A percentile compares a stretch with the other conserved stretches of the same genome.
Evolutionary conservation across 2,888 invertebrate genomes (phyloP).

Genomic region (Temnothorax unifasciatus): DNA sequence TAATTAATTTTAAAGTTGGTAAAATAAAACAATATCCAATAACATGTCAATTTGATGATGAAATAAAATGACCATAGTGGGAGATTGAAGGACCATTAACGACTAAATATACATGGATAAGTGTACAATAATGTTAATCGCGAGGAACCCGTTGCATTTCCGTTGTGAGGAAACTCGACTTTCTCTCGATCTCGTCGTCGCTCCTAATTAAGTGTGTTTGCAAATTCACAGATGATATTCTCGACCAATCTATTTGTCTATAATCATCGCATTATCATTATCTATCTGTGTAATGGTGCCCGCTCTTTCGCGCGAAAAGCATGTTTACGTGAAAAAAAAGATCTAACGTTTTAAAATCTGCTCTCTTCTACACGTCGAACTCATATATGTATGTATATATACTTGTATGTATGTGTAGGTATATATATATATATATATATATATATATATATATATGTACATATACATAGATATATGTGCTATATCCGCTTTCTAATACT

Average conservation of each 20-base stretch:
- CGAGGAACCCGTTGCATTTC: constrained; percentile 38
- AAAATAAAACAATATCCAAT: background rate
- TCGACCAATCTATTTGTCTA: constrained; percentile 85
- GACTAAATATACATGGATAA: constrained; percentile 54
- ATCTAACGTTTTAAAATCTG: constrained; percentile 50
- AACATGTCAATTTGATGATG: constrained; percentile 8
- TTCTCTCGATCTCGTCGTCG: constrained; percentile 56
- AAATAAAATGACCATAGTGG: constrained; percentile 45
- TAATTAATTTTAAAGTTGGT: constrained; percentile 7
- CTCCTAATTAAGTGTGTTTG: constrained; percentile 70
- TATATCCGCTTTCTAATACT: constrained; percentile 68
- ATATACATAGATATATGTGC: background rate
- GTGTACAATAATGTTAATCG: constrained; percentile 61
- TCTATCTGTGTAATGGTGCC: constrained; percentile 52
- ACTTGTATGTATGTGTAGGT: background rate
- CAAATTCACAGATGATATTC: constrained; percentile 75
- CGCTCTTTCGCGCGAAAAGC: constrained; percentile 59
- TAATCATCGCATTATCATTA: constrained; percentile 59
- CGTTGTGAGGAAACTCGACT: constrained; percentile 19
- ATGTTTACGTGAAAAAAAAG: constrained; percentile 27
- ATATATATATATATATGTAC: background rate
- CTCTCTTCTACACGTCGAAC: constrained; percentile 55
- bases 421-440: background rate
- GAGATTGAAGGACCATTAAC: constrained; percentile 68
- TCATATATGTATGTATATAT: background rate